Evolutionary conservation across 2,888 invertebrate genomes (phyloP), one percentile per base, ranked within the genome.

Genomic region (Luffia ferchaultella): DNA sequence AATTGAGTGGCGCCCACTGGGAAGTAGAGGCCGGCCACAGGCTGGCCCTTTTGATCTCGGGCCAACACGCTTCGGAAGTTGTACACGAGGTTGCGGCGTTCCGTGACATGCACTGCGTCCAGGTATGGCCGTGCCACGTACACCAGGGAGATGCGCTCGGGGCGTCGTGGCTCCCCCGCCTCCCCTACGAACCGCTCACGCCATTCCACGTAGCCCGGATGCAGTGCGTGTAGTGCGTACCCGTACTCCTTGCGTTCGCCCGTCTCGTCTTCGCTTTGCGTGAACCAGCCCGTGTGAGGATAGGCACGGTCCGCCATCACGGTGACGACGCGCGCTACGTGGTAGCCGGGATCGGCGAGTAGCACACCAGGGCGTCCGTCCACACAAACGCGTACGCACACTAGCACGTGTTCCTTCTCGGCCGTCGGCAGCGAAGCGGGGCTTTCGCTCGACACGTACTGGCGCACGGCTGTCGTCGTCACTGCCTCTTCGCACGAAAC

Each of bases 301-400:
- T 93, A 94, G 46, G 86, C 84, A 54, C 89, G 86, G 70, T 96
- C 96, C 41, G 87, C 85, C 96, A 96, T 96, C 49, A 95, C 90
- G 18, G 95, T 93, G 54, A 96, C 88, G 52, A 93, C 91, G 54
- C 94, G 86, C 43, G 93, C 91, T 54, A 96, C 91, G 73, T 96
- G 96, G 76, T 96, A 96, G 16, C 96, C 96, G 0, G 96, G 95
- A 84, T 96, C 96, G 42, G 95, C 88, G 18, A 96, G 87, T 77
- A 96, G 76, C 48, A 93, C 84, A 20, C 95, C 96, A 1, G 82
- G 74, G 42, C 96, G 87, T 20, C 90, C 92, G 47, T 87, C 89
- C 51, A 95, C 88, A 58, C 86, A 76, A 53, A 95, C 86, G 60
- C 88, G 89, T 66, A 95, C 85, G 54, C 91, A 91, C 52, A 92